These are phyloP conservation scores for Brotula barbata DNA, from an alignment of 2,797 vertebrate genomes.

Conservation along the genomic window DNA sequence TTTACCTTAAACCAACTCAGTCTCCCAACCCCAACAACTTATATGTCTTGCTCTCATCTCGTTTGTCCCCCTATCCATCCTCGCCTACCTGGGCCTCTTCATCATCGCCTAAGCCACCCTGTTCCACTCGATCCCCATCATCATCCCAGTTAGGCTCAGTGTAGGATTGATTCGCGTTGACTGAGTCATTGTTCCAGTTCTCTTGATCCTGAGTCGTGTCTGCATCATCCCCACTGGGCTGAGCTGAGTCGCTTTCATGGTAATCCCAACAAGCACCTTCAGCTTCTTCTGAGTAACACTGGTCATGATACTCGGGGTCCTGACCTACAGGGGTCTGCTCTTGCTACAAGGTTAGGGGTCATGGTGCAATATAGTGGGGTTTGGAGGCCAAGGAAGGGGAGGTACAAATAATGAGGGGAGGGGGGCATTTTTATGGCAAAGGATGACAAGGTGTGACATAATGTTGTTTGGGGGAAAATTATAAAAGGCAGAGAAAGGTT, in stretches of 20 bases:
- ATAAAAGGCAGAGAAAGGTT: too few species aligned
- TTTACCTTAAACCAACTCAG: background rate
- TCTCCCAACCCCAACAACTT: too few species aligned
- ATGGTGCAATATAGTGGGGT: slow-evolving; percentile 10
- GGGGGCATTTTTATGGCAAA: background rate
- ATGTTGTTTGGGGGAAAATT: too few species aligned
- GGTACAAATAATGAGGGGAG: background rate
- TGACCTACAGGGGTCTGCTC: slow-evolving; percentile 26
- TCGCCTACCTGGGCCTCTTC: slow-evolving; percentile 59
- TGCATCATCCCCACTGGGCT: slow-evolving; percentile 43
- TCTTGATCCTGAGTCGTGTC: slow-evolving; percentile 17
- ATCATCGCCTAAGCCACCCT: slow-evolving; percentile 59
- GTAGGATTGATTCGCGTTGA: slow-evolving; percentile 16
- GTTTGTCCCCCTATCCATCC: background rate
- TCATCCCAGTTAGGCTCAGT: slow-evolving; percentile 57
- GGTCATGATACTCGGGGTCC: slow-evolving; percentile 12
- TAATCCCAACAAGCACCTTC: slow-evolving; percentile 41
- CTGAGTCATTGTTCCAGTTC: slow-evolving; percentile 15
- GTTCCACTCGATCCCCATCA: slow-evolving; percentile 17
- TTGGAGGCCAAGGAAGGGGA: slow-evolving; percentile 2
- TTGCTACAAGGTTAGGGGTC: slow-evolving; percentile 25
- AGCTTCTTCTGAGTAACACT: slow-evolving; percentile 21
- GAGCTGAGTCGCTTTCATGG: slow-evolving; percentile 6
- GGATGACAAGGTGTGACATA: background rate
- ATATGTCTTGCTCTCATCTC: too few species aligned